A percentile compares a stretch with the other conserved stretches of the same genome.
These are phyloP conservation scores for Argyresthia albistria DNA, from an alignment of 2,888 invertebrate genomes.

Conservation along the genomic window DNA sequence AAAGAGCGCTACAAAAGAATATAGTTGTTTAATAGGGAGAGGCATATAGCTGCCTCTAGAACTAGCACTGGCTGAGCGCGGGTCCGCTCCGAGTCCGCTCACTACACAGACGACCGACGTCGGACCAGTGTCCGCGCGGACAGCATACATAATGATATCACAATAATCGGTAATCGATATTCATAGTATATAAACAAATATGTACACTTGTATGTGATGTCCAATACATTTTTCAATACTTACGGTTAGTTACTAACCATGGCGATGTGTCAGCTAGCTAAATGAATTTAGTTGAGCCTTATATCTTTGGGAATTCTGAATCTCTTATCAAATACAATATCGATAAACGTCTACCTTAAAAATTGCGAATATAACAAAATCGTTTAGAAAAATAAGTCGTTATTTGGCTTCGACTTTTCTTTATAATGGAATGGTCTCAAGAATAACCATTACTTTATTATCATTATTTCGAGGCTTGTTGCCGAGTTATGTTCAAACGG, in stretches of 20 bases:
- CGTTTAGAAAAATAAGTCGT: slow-evolving; percentile 70
- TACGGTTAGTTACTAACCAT: slow-evolving; percentile 15
- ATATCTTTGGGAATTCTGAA: slow-evolving; percentile 65
- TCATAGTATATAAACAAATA: slow-evolving; percentile 3
- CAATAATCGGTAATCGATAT: slow-evolving; percentile 6
- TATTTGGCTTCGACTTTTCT: slow-evolving; percentile 66
- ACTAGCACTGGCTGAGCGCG: no score
- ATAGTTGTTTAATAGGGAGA: no score
- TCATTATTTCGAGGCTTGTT: slow-evolving; percentile 3
- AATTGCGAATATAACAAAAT: slow-evolving; percentile 68
- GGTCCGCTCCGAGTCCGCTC: no score
- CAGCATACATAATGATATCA: slow-evolving; percentile 2
- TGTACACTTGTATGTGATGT: slow-evolving; percentile 5
- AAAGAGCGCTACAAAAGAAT: no score
- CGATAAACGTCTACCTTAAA: slow-evolving; percentile 62
- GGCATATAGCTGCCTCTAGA: no score
- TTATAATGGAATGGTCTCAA: slow-evolving; percentile 67
- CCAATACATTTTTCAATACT: not conserved
- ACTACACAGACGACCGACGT: no score
- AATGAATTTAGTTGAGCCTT: slow-evolving; percentile 63
- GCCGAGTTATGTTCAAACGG: not conserved
- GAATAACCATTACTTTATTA: slow-evolving; percentile 41
- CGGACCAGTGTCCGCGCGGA: no score
- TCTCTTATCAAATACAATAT: slow-evolving; percentile 52
- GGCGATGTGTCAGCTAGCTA: slow-evolving; percentile 41